These are phyloP conservation scores for Pelobates fuscus DNA, from an alignment of 2,113 vertebrate species.

Conservation along the genomic window DNA sequence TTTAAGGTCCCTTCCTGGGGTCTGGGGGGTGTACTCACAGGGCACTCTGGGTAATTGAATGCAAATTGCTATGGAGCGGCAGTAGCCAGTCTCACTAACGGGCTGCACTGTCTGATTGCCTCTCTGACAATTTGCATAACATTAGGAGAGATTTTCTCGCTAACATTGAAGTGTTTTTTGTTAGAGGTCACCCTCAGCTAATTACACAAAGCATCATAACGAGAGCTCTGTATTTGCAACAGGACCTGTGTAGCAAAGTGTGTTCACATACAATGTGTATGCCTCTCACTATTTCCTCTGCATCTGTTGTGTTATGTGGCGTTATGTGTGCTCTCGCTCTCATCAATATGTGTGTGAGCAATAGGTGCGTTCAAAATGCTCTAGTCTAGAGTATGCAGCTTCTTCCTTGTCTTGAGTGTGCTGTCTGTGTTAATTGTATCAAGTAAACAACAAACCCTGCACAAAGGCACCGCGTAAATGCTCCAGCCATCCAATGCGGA, in stretches of 20 bases:
- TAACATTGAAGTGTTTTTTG: slow-evolving; percentile 59
- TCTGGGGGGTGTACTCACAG: slow-evolving; percentile 25
- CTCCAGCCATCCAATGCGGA: no score
- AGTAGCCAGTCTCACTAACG: slow-evolving; percentile 68
- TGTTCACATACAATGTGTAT: no score
- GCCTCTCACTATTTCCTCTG: no score
- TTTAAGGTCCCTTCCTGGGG: neutral
- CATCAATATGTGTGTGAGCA: no score
- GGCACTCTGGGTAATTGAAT: slow-evolving; percentile 75
- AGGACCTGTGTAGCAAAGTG: neutral
- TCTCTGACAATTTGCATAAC: slow-evolving; percentile 76
- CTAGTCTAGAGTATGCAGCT: no score
- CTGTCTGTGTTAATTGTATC: no score
- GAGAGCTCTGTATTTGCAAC: neutral
- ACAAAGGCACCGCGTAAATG: no score
- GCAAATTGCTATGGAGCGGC: slow-evolving; percentile 76
- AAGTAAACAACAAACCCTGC: no score
- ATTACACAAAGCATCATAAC: slow-evolving; percentile 57
- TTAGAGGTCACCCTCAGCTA: slow-evolving; percentile 71
- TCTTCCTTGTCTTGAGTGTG: no score
- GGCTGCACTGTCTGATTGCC: slow-evolving; percentile 67
- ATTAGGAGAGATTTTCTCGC: slow-evolving; percentile 72
- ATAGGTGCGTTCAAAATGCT: no score
- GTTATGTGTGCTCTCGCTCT: no score
- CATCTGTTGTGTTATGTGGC: no score